Percentiles rank a stretch among this genome's conserved stretches.
These are phyloP conservation scores for Polyploca ridens DNA, from an alignment of 2,888 invertebrate species.

Conservation along the genomic window DNA sequence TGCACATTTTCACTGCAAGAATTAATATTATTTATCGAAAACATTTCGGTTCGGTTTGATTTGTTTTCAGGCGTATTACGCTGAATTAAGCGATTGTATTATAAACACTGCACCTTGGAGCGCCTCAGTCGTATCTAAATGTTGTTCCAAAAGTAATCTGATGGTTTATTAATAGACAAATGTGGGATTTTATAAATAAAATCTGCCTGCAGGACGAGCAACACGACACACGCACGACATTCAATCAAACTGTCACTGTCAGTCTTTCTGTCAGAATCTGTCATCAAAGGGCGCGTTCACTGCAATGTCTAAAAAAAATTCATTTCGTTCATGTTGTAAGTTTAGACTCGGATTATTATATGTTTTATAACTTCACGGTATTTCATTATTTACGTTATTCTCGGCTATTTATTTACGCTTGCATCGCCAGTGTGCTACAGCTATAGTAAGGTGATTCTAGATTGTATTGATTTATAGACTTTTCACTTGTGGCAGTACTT, in stretches of 20 bases:
- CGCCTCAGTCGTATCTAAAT: constrained; percentile 59
- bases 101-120: constrained; percentile 62
- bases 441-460: too few species aligned
- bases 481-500: too few species aligned
- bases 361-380: too few species aligned
- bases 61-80: constrained; percentile 48
- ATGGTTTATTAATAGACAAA: constrained; percentile 74
- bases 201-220: constrained; percentile 28
- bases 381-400: too few species aligned
- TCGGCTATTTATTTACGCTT: too few species aligned
- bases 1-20: constrained; percentile 38
- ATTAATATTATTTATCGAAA: constrained; percentile 41
- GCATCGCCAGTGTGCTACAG: too few species aligned
- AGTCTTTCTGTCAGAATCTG: constrained; percentile 14
- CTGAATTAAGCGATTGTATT: constrained; percentile 44
- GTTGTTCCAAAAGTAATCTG: constrained; percentile 68
- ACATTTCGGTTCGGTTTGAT: constrained; percentile 46
- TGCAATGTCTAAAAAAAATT: too few species aligned
- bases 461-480: too few species aligned
- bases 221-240: constrained; percentile 19
- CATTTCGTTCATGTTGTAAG: too few species aligned
- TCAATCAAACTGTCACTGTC: constrained; percentile 31
- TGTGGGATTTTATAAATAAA: constrained; percentile 75
- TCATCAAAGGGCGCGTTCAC: not conserved
- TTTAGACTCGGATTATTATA: too few species aligned